phyloP scores from a whole-genome alignment of 2,113 vertebrate species.

The Platysteira castanea region DNA sequence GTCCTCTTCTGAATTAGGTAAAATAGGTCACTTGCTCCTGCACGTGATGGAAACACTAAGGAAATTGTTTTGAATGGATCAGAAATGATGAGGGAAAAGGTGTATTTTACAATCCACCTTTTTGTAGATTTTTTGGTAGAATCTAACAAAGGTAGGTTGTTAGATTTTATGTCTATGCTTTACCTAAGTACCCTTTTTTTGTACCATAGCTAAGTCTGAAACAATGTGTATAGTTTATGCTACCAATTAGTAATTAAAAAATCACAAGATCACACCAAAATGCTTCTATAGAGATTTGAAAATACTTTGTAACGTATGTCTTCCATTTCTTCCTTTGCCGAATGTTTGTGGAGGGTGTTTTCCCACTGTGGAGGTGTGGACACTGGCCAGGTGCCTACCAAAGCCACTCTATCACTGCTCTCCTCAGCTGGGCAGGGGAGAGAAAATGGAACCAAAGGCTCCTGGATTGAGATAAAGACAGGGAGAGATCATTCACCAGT shows the following conservation, averaged over 20 bases:
- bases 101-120: neutral
- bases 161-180: neutral
- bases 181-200: neutral
- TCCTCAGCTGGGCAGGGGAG: neutral
- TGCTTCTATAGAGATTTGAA: neutral
- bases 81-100: neutral
- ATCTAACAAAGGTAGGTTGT: neutral
- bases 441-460: neutral
- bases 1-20: neutral
- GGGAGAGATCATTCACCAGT: neutral
- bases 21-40: neutral
- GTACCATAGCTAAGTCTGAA: neutral
- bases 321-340: neutral
- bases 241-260: neutral
- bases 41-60: neutral
- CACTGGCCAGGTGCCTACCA: neutral
- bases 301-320: neutral
- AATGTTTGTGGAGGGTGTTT: neutral
- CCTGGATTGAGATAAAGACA: neutral
- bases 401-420: neutral
- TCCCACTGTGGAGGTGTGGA: neutral
- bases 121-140: neutral
- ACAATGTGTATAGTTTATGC: neutral
- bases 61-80: neutral
- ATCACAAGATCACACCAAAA: neutral